These are phyloP conservation scores for Muricea muricata DNA, from an alignment of 92 coral and sea anemone genomes.

Conservation along the genomic window DNA sequence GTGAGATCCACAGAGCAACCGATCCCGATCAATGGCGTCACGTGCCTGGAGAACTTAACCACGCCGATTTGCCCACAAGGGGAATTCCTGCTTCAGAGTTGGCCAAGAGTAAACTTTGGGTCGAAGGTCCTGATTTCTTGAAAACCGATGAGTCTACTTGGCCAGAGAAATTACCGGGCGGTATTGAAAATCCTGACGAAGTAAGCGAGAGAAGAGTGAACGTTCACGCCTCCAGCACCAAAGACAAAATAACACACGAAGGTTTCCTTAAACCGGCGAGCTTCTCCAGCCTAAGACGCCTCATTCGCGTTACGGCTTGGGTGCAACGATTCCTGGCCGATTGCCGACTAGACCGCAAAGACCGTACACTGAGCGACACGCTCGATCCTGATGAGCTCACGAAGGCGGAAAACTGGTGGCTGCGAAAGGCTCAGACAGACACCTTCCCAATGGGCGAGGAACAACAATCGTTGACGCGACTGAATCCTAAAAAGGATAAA, in stretches of 20 bases:
- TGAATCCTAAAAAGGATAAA: neutral
- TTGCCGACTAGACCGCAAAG: conserved; percentile 1
- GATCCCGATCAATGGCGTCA: conserved; percentile 37
- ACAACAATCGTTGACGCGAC: conserved; percentile 12
- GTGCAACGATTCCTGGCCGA: conserved; percentile 26
- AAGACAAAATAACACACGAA: no score
- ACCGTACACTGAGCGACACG: neutral
- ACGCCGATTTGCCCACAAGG: conserved; percentile 54
- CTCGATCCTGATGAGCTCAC: neutral
- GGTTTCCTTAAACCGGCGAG: conserved; percentile 33
- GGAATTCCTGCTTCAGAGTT: conserved; percentile 44
- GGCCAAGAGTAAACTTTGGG: conserved; percentile 44
- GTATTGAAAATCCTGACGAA: neutral
- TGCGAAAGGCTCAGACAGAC: conserved; percentile 34
- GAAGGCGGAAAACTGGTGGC: conserved; percentile 46
- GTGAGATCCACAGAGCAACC: conserved; percentile 10
- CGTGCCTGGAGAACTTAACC: conserved; percentile 47
- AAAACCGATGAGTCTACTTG: conserved; percentile 55
- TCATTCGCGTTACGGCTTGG: conserved; percentile 62
- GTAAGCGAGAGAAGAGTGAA: no score
- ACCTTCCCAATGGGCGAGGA: conserved; percentile 25
- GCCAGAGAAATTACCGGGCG: conserved; percentile 46
- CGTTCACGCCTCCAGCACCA: no score
- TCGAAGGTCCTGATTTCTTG: conserved; percentile 41
- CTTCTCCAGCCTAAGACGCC: conserved; percentile 45